Conservation (phyloP, 2,113 vertebrate genomes). For the Desmodus rotundus region DNA sequence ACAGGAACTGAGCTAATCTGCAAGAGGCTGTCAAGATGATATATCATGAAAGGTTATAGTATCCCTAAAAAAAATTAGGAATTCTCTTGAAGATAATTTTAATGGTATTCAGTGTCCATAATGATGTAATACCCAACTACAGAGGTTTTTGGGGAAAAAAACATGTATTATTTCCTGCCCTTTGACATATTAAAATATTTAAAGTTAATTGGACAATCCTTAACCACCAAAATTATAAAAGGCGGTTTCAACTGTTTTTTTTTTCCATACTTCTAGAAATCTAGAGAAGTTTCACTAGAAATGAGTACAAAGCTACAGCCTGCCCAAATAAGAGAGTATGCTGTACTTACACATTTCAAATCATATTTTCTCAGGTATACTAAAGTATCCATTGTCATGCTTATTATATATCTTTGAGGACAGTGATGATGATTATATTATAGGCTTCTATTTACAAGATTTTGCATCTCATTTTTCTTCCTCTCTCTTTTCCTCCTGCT, state of each 20-base stretch:
- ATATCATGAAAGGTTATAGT: neutral
- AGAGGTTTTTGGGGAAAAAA: neutral
- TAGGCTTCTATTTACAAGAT: neutral
- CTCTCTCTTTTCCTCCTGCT: neutral
- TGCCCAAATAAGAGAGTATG: neutral
- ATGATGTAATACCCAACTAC: neutral
- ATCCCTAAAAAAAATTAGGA: neutral
- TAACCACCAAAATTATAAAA: neutral
- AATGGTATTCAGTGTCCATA: neutral
- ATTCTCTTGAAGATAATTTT: neutral
- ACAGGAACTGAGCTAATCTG: neutral
- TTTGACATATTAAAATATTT: neutral
- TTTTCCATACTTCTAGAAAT: neutral
- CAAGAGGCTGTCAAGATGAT: neutral
- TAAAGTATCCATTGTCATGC: neutral
- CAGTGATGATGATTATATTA: neutral
- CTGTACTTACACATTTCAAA: neutral
- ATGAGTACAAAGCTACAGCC: neutral
- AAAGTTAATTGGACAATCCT: neutral
- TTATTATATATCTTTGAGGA: neutral
- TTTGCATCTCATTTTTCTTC: neutral
- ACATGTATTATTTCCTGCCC: neutral
- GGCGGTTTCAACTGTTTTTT: neutral
- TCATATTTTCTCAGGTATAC: neutral
- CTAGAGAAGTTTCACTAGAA: neutral